Evolutionary conservation across 2,888 invertebrate genomes (phyloP).

Genomic region (Lymantria monacha): DNA sequence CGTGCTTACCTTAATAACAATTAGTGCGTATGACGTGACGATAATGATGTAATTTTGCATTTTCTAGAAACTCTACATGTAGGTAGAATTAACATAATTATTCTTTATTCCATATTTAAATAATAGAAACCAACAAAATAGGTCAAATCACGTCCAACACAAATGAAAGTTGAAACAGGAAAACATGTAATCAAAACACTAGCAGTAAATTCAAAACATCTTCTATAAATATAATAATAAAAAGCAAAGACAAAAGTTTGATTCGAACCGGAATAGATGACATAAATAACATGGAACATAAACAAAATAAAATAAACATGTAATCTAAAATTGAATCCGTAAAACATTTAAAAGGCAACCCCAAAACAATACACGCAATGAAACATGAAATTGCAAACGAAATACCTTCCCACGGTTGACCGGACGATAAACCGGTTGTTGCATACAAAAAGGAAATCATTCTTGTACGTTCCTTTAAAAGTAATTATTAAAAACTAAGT

Average conservation of each 20-base stretch:
- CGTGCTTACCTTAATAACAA: neutral
- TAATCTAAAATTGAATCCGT: slow-evolving; percentile 14
- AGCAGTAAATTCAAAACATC: slow-evolving; percentile 3
- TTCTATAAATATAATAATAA: slow-evolving; percentile 2
- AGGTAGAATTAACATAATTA: neutral
- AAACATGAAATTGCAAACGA: slow-evolving; percentile 51
- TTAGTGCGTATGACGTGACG: neutral
- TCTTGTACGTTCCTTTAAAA: slow-evolving; percentile 50
- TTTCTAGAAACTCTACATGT: neutral
- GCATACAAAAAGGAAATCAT: slow-evolving; percentile 72
- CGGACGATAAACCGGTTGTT: slow-evolving; percentile 74
- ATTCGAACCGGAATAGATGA: neutral
- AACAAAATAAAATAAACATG: neutral
- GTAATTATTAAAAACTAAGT: slow-evolving; percentile 52
- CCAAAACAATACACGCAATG: slow-evolving; percentile 37
- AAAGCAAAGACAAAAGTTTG: neutral
- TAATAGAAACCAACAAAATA: neutral
- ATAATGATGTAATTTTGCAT: neutral
- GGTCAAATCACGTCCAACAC: neutral
- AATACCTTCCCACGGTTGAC: slow-evolving; percentile 74
- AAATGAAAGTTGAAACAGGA: neutral
- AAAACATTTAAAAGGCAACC: neutral
- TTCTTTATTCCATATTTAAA: neutral
- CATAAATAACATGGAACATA: neutral
- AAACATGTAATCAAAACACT: neutral